Evolutionary conservation across 2,888 invertebrate genomes (phyloP).

Genomic region (Argyra leucocephala): DNA sequence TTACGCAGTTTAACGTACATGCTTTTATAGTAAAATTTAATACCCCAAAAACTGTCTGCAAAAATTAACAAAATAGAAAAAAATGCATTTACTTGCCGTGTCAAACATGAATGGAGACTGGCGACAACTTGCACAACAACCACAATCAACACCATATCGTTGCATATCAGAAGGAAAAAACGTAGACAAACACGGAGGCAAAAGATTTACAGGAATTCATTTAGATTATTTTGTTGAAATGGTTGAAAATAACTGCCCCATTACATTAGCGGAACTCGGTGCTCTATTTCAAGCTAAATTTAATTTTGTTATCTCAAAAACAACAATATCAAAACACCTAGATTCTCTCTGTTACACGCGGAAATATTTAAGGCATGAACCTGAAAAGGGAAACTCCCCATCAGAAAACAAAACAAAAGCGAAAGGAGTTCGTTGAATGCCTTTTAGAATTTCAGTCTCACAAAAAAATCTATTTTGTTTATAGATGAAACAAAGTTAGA

Average conservation of each 20-base stretch:
- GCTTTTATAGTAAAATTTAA: slow-evolving; percentile 7
- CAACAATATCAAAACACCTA: slow-evolving; percentile 7
- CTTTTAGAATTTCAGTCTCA: too few species aligned
- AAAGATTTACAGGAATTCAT: slow-evolving; percentile 7
- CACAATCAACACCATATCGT: slow-evolving; percentile 13
- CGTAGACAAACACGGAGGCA: slow-evolving; percentile 9
- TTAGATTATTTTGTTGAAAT: slow-evolving; percentile 11
- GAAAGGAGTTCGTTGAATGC: too few species aligned
- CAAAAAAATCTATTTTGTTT: too few species aligned
- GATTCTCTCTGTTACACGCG: slow-evolving; percentile 7
- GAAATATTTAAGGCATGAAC: slow-evolving; percentile 2
- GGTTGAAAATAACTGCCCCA: slow-evolving; percentile 9
- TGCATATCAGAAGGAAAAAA: slow-evolving; percentile 11
- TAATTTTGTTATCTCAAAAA: slow-evolving; percentile 7
- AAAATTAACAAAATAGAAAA: slow-evolving; percentile 2
- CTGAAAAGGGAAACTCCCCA: slow-evolving; percentile 4
- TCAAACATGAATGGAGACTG: slow-evolving; percentile 7
- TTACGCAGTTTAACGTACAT: background rate
- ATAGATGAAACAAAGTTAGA: too few species aligned
- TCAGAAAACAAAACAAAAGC: too few species aligned
- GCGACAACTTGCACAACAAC: slow-evolving; percentile 8
- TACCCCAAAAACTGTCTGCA: background rate
- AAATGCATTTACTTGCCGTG: slow-evolving; percentile 1
- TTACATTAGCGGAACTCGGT: slow-evolving; percentile 8
- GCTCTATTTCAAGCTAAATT: background rate